Evolutionary conservation across 2,888 invertebrate species (phyloP), one percentile per base, ranked within the genome.

Genomic region (Strigamia maritima): DNA sequence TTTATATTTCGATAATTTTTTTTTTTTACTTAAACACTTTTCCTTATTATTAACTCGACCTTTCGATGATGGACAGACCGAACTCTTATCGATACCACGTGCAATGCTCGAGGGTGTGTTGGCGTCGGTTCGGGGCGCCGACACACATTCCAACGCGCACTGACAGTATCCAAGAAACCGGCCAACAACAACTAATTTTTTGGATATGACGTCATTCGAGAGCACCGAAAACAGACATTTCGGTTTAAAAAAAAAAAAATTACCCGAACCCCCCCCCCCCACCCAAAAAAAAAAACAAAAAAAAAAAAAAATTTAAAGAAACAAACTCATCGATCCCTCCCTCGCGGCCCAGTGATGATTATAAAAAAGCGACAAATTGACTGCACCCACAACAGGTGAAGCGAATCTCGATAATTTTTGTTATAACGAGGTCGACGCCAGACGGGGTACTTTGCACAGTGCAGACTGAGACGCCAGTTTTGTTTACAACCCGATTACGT

Each of bases 21-120:
- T 49, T 49, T 49, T 49, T 49, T 35, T 10, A 6, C 35, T 10
- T 8, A 35, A 6, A 35, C 35, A 8, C 49, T 49, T 49, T 49
- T 49, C 19, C 16, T 49, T 10, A 10, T 49, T 49, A 49, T 49
- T 49, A 49, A 49, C 16, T 4, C 35, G 35, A 35, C 35, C 35
- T 19, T 19, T 49, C 49, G 7, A 12, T 49, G 49, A 65, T 24
- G 19, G 22, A 65, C 60, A 65, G 60, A 65, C 60, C 44, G 60
- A 24, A 65, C 60, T 22, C 60, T 65, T 65, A 65, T 65, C 60
- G 60, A 35, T 6, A 65, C 60, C 60, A 65, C 60, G 60, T 65
- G 60, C 60, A 65, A 6, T 8, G 60, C 60, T 24, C 24, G 60
- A 65, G 60, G 60, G 60, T 65, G 60, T 24, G 60, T 65, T 65